Conservation (phyloP, 1,140 invertebrate genomes). For the Alviniconcha marisindica region DNA sequence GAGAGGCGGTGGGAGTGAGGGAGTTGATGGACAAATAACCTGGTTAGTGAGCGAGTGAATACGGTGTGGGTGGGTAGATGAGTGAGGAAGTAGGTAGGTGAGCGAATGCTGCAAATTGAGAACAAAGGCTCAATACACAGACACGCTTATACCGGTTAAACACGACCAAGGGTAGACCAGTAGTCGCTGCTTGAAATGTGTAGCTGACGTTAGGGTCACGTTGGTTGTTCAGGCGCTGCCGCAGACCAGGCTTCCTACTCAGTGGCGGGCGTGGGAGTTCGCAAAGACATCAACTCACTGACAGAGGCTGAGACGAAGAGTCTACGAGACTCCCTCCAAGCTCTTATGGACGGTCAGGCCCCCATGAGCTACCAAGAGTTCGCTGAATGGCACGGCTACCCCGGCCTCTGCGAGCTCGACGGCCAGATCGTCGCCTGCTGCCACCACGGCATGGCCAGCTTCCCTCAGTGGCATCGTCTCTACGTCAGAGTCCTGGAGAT, state of each 20-base stretch:
- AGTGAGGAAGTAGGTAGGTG: neutral
- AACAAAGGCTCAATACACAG: no score
- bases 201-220: neutral
- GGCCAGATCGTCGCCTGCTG: constrained; percentile 45
- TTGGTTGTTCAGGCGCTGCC: neutral
- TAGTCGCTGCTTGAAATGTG: no score
- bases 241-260: constrained; percentile 16
- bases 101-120: neutral
- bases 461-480: constrained; percentile 54
- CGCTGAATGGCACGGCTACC: constrained; percentile 38
- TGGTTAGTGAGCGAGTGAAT: neutral
- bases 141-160: no score
- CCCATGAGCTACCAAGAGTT: constrained; percentile 38
- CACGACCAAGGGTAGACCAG: no score
- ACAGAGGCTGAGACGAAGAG: constrained; percentile 42
- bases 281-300: constrained; percentile 50
- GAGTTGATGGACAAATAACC: no score
- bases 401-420: constrained; percentile 32
- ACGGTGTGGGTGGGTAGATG: neutral
- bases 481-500: constrained; percentile 6
- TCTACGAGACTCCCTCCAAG: constrained; percentile 36
- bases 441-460: constrained; percentile 49
- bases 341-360: constrained; percentile 24
- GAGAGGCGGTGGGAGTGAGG: no score
- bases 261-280: constrained; percentile 38